These are phyloP conservation scores for Orchesella flavescens DNA, from an alignment of 2,888 invertebrate genomes.

Conservation along the genomic window DNA sequence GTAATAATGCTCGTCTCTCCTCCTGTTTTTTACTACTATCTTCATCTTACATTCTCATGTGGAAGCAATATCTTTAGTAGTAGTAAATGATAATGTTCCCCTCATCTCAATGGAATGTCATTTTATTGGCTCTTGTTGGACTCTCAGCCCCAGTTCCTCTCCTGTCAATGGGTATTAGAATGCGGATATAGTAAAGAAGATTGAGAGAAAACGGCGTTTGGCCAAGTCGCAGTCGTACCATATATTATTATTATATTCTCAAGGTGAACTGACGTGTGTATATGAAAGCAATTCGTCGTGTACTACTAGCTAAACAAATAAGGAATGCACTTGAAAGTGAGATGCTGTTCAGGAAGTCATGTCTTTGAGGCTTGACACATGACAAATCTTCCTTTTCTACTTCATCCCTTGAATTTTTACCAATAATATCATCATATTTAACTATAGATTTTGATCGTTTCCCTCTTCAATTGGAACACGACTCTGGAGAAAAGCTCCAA, in stretches of 20 bases:
- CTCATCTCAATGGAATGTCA: background rate
- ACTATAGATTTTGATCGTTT: background rate
- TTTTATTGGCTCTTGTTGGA: background rate
- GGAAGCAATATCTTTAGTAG: conserved; percentile 4
- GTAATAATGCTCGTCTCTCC: background rate
- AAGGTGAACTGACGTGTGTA: too few species aligned
- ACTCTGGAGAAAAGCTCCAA: background rate
- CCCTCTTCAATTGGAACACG: background rate
- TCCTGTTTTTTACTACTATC: background rate
- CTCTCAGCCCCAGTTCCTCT: background rate
- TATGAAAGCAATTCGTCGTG: conserved; percentile 24
- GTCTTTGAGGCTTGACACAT: conserved; percentile 36
- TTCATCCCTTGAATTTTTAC: background rate
- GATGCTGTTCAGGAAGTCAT: conserved; percentile 3
- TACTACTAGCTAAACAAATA: conserved; percentile 27
- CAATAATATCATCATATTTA: background rate
- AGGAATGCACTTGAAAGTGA: conserved; percentile 38
- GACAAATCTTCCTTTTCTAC: conserved; percentile 30
- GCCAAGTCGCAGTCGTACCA: too few species aligned
- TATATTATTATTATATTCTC: conserved; percentile 14
- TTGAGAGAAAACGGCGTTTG: too few species aligned
- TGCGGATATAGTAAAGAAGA: background rate
- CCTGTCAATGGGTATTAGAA: background rate
- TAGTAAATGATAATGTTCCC: conserved; percentile 9
- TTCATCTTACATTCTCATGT: too few species aligned